A percentile compares a stretch with the other conserved stretches of the same genome.
Evolutionary conservation across 2,113 vertebrate genomes (phyloP).

Genomic region (Brienomyrus longianalis): DNA sequence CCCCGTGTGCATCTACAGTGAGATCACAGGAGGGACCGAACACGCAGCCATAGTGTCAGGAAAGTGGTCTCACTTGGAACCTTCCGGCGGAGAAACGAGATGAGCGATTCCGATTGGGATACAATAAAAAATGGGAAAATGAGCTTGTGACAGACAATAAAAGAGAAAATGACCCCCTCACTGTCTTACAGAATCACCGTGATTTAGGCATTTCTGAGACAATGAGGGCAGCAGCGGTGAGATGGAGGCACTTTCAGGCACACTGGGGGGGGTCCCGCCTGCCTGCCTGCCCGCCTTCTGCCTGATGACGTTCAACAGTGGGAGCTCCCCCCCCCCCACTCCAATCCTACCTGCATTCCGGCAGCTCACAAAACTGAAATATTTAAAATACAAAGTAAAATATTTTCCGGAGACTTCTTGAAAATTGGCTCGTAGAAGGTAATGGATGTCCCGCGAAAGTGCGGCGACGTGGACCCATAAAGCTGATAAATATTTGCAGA

Average conservation of each 20-base stretch:
- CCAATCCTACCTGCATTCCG: neutral
- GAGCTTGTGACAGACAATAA: neutral
- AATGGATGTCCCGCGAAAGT: slow-evolving; percentile 40
- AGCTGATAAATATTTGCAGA: slow-evolving; percentile 56
- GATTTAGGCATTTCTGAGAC: neutral
- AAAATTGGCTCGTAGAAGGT: neutral
- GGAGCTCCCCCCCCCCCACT: neutral
- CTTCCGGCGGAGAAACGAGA: neutral
- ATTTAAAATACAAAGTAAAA: neutral
- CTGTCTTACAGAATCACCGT: neutral
- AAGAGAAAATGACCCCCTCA: neutral
- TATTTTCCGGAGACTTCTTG: neutral
- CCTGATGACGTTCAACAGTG: neutral
- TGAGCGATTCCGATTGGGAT: neutral
- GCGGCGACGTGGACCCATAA: slow-evolving; percentile 52
- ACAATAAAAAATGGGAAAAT: neutral
- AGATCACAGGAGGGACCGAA: neutral
- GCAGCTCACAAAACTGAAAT: neutral
- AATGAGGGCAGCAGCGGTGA: neutral
- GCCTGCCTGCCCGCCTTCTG: neutral
- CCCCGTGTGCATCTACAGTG: neutral
- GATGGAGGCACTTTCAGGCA: neutral
- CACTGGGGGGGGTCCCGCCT: neutral
- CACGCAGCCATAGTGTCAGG: neutral
- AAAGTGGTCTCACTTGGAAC: neutral